Percentiles rank a stretch among this genome's conserved stretches.
These are phyloP conservation scores for Lasioglossum villosulum DNA, from an alignment of 2,888 invertebrate genomes.

Conservation along the genomic window DNA sequence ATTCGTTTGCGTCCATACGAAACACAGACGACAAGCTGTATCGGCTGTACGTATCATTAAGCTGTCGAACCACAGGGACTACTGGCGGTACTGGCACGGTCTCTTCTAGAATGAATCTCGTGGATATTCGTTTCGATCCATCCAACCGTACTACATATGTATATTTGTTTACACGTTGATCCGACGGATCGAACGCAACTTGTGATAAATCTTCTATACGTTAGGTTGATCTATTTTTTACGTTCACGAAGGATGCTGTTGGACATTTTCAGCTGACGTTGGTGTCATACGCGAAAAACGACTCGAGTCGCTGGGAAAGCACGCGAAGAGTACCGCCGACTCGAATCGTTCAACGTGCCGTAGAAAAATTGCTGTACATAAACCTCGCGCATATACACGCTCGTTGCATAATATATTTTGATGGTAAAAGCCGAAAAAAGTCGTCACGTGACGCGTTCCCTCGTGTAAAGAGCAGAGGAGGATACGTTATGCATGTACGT, in stretches of 20 bases:
- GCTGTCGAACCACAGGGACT: not conserved
- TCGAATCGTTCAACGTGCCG: not conserved
- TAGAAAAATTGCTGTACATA: not conserved
- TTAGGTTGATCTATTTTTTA: not conserved
- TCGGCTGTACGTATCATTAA: not conserved
- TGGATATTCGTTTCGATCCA: not conserved
- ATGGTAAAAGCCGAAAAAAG: not conserved
- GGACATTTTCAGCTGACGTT: not conserved
- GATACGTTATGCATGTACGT: conserved; percentile 25
- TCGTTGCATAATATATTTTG: conserved; percentile 20
- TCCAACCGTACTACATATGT: not conserved
- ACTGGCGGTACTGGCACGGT: not conserved
- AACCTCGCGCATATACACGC: conserved; percentile 2
- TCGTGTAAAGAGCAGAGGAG: conserved; percentile 34
- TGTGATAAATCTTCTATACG: conserved; percentile 9
- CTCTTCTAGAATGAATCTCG: not conserved
- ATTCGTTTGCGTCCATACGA: conserved; percentile 20
- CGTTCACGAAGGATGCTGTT: not conserved
- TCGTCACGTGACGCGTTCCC: not conserved
- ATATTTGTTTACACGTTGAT: not conserved
- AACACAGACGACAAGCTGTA: not conserved
- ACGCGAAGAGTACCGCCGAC: not conserved
- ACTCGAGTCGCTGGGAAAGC: too few species aligned
- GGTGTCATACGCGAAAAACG: too few species aligned
- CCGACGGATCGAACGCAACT: not conserved